Conservation (phyloP, 2,113 vertebrate species). For the Rhegmatorhina hoffmannsi region DNA sequence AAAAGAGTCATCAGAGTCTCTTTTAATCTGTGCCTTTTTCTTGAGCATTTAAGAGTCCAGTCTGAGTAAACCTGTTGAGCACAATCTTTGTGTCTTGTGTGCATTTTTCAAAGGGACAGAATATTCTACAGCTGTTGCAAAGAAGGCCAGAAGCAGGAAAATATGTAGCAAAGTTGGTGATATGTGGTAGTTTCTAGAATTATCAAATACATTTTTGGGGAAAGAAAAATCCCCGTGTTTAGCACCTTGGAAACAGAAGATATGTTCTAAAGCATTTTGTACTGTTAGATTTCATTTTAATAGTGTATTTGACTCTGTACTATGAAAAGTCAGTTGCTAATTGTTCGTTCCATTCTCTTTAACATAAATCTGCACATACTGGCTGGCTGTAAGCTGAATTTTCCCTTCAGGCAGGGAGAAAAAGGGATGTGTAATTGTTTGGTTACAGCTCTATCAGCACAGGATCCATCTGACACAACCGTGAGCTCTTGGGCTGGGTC, state of each 20-base stretch:
- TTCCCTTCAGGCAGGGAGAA: background rate
- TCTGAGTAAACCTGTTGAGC: slow-evolving; percentile 77
- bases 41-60: slow-evolving; percentile 68
- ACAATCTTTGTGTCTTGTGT: slow-evolving; percentile 71
- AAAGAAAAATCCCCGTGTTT: background rate
- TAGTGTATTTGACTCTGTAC: slow-evolving; percentile 55
- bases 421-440: background rate
- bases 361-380: background rate
- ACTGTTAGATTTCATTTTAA: slow-evolving; percentile 29
- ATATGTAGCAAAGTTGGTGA: background rate
- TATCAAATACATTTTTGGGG: background rate
- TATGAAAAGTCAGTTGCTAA: slow-evolving; percentile 58
- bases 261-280: slow-evolving; percentile 60
- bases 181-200: background rate
- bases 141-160: background rate
- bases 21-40: slow-evolving; percentile 83
- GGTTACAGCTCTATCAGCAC: background rate
- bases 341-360: slow-evolving; percentile 13
- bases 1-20: slow-evolving; percentile 70
- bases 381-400: background rate
- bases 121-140: background rate
- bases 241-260: slow-evolving; percentile 8
- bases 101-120: slow-evolving; percentile 55
- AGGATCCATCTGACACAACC: background rate
- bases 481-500: background rate